A percentile compares a stretch with the other conserved stretches of the same genome.
Conservation (phyloP, 2,888 invertebrate species). For the Ectemnius continuus region DNA sequence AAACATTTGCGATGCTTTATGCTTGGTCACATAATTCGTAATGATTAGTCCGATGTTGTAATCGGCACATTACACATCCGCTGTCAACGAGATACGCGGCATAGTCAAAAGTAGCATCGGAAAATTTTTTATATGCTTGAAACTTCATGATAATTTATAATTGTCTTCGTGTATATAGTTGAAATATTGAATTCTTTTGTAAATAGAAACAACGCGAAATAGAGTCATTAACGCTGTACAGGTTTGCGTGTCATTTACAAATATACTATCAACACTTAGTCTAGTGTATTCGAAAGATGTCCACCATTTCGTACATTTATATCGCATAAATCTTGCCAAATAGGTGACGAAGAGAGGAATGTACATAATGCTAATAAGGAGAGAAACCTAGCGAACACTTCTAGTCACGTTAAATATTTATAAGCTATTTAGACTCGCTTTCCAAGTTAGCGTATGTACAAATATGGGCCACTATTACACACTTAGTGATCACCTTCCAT, state of each 20-base stretch:
- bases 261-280: slow-evolving; percentile 59
- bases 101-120: slow-evolving; percentile 13
- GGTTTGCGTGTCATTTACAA: slow-evolving; percentile 38
- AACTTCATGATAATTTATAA: slow-evolving; percentile 11
- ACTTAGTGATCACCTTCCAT: too few relatives aligned
- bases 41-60: too few relatives aligned
- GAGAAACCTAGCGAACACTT: slow-evolving; percentile 62
- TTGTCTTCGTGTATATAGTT: slow-evolving; percentile 45
- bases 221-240: slow-evolving; percentile 52
- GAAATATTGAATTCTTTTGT: slow-evolving; percentile 61
- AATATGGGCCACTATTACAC: slow-evolving; percentile 34
- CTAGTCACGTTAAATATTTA: slow-evolving; percentile 70
- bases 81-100: too few relatives aligned
- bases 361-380: slow-evolving; percentile 39
- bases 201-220: slow-evolving; percentile 57
- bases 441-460: slow-evolving; percentile 60
- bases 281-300: slow-evolving; percentile 62
- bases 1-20: background rate
- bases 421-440: slow-evolving; percentile 51
- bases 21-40: too few relatives aligned
- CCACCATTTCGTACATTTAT: slow-evolving; percentile 74
- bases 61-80: too few relatives aligned
- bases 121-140: background rate
- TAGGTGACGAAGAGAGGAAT: slow-evolving; percentile 37
- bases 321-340: slow-evolving; percentile 71